Percentiles rank a stretch among this genome's conserved stretches.
These are phyloP conservation scores for Maniola hyperantus DNA, from an alignment of 2,888 invertebrate species.

Conservation along the genomic window DNA sequence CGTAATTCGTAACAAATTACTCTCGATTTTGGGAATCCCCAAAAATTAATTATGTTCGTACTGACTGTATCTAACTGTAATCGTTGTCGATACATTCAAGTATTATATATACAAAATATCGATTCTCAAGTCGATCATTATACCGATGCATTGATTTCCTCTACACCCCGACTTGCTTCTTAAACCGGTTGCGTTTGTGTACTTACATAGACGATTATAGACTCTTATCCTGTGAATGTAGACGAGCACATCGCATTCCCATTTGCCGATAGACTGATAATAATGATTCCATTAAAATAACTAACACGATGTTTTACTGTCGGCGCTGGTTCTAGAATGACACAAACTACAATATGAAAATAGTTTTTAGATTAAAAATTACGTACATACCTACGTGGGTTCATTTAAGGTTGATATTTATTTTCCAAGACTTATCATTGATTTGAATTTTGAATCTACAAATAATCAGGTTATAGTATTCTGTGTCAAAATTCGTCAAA, in stretches of 20 bases:
- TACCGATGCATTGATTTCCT: constrained; percentile 62
- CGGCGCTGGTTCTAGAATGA: constrained; percentile 20
- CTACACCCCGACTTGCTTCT: constrained; percentile 57
- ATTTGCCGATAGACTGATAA: constrained; percentile 51
- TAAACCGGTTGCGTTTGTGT: constrained; percentile 65
- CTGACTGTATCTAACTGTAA: background rate
- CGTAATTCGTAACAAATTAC: no score
- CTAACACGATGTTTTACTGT: constrained; percentile 34
- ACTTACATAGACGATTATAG: constrained; percentile 54
- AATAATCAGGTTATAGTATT: no score
- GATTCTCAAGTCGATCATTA: constrained; percentile 61
- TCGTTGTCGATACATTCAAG: background rate
- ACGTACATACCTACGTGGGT: background rate
- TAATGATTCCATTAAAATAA: constrained; percentile 47
- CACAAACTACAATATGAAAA: constrained; percentile 2
- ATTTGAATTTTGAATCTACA: no score
- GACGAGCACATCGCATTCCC: constrained; percentile 51
- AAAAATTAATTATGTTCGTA: no score
- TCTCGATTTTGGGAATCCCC: background rate
- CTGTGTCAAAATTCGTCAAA: no score
- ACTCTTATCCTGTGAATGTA: constrained; percentile 43
- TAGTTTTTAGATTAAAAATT: background rate
- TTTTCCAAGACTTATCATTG: background rate
- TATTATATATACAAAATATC: constrained; percentile 48
- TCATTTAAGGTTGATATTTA: background rate